phyloP scores from a whole-genome alignment of 2,888 invertebrate species.

The Pelosia muscerda region DNA sequence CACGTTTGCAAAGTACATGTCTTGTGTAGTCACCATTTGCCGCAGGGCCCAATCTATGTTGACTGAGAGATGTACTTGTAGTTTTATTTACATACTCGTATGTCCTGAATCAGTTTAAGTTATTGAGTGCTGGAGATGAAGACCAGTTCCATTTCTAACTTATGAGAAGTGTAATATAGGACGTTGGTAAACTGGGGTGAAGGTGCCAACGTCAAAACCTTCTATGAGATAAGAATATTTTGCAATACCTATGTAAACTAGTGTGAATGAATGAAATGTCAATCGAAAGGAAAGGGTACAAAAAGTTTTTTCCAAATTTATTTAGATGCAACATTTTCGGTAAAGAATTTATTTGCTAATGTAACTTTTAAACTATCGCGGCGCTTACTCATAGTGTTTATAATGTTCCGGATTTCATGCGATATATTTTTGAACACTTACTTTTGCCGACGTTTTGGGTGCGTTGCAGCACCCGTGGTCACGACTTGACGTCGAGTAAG shows the following conservation, averaged over 20 bases:
- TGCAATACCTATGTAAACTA: background rate
- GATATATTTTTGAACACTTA: too few species aligned
- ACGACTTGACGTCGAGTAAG: too few species aligned
- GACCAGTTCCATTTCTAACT: slow-evolving; percentile 16
- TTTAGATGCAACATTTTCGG: too few species aligned
- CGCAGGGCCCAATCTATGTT: slow-evolving; percentile 41
- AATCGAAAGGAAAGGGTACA: too few species aligned
- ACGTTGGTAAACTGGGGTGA: background rate
- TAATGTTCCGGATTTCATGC: too few species aligned
- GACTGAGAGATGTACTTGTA: slow-evolving; percentile 16
- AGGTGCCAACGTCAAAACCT: background rate
- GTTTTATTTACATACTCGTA: slow-evolving; percentile 40
- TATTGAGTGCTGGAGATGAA: slow-evolving; percentile 16
- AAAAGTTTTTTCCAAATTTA: too few species aligned
- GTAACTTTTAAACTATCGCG: too few species aligned
- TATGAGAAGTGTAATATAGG: slow-evolving; percentile 14
- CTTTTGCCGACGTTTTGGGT: too few species aligned
- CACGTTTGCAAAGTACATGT: slow-evolving; percentile 9
- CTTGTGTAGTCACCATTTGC: slow-evolving; percentile 21
- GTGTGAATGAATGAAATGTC: too few species aligned
- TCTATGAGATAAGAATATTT: background rate
- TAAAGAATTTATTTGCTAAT: too few species aligned
- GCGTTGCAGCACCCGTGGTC: too few species aligned
- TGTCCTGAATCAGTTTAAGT: slow-evolving; percentile 13
- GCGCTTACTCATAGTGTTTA: too few species aligned